Percentiles rank a stretch among this genome's conserved stretches.
Evolutionary conservation across 2,888 invertebrate species (phyloP).

Genomic region (Sipunculus nudus): DNA sequence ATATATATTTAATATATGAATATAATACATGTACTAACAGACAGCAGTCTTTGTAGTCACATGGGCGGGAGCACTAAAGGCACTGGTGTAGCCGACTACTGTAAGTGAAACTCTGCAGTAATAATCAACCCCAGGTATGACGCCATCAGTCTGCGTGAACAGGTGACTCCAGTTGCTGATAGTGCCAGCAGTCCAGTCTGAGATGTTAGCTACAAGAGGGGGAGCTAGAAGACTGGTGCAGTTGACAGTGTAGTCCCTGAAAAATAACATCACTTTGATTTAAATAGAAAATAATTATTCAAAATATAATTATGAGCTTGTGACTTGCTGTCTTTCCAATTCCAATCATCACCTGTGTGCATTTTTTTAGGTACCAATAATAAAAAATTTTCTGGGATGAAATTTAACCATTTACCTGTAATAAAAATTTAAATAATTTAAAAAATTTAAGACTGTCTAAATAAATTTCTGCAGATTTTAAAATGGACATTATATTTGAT

Average conservation of each 20-base stretch:
- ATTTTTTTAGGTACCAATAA: too few species aligned
- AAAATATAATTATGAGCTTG: too few species aligned
- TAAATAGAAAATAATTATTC: too few species aligned
- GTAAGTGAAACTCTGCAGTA: constrained; percentile 35
- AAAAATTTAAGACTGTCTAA: too few species aligned
- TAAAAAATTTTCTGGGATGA: too few species aligned
- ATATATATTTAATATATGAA: background rate
- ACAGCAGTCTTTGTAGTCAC: constrained; percentile 31
- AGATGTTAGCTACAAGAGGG: constrained; percentile 15
- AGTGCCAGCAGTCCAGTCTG: constrained; percentile 7
- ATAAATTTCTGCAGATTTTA: too few species aligned
- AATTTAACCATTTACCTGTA: too few species aligned
- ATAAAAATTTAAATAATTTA: too few species aligned
- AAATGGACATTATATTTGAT: too few species aligned
- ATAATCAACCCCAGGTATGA: constrained; percentile 39
- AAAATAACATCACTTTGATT: background rate
- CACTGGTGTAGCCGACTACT: constrained; percentile 31
- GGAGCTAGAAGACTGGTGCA: constrained; percentile 21
- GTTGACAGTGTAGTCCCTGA: constrained; percentile 31
- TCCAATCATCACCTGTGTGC: background rate
- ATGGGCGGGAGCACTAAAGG: constrained; percentile 36
- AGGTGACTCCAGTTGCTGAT: constrained; percentile 14
- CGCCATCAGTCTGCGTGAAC: constrained; percentile 38
- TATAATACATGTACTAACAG: constrained; percentile 9
- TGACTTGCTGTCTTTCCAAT: background rate